Evolutionary conservation across 1,140 invertebrate genomes (phyloP), one percentile per base, ranked within the genome.

Genomic region (Plectrocnemia conspersa): DNA sequence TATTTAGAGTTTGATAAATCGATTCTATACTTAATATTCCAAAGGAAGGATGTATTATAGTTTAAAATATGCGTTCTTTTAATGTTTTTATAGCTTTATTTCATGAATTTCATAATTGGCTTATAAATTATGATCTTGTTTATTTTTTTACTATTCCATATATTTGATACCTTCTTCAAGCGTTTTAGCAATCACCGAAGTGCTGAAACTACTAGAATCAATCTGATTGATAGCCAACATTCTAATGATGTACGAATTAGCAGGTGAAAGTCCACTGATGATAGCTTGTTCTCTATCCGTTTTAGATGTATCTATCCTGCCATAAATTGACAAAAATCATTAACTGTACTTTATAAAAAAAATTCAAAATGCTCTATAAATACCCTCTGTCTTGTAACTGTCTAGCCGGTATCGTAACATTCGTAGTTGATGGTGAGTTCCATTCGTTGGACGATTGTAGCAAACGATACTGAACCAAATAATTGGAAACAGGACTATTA

Each of bases 221-320:
- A 89, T 82, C 52, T 82, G 77, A 66, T 90, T 90, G 54, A 85
- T 80, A n/a, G 87, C 86, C 56, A 84, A 75, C 53, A 91, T 80
- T 22, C 91, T 76, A 49, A 93, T 81, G 38, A 84, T 77, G 59
- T 93, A 95, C 2, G 79, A 79, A 1, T 84, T 87, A 0, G 89
- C 84, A 1, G 91, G 89, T 56, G 83, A 81, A 11, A 93, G 71
- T 0, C 77, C 76, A 2, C 74, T 66, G 63, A 80, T 75, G 41
- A 76, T 78, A 11, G 78, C 73, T 46, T 70, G 65, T 65, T 76
- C 73, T 22, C 63, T 65, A 41, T 50, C 47, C 13, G 29, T 33
- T 13, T 38, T 50, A 11, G 19, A n/a, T 2, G 13, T 11, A 15
- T 50, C 47, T n/a, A 23, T 24, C 9, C 47, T 50, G 21, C 4